phyloP scores from a whole-genome alignment of 2,113 vertebrate species.

The Lagopus muta region DNA sequence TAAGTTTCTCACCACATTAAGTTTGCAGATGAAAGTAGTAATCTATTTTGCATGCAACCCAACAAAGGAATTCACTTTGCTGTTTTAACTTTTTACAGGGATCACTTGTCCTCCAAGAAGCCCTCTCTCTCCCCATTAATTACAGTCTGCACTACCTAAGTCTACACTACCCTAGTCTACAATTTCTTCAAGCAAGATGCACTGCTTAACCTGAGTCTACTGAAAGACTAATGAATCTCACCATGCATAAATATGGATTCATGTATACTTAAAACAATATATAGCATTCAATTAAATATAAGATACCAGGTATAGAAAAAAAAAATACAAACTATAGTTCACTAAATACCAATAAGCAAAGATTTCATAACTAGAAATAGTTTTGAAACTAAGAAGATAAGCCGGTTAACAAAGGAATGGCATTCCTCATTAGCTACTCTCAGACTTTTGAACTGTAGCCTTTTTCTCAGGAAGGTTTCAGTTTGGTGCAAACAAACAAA shows the following conservation, averaged over 20 bases:
- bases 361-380: background rate
- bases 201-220: background rate
- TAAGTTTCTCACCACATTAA: background rate
- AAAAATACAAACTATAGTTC: background rate
- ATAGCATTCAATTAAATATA: background rate
- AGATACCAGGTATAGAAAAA: background rate
- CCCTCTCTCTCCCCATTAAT: background rate
- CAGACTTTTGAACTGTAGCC: background rate
- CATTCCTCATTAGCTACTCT: background rate
- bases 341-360: background rate
- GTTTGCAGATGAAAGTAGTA: background rate
- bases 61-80: background rate
- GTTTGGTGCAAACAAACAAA: background rate
- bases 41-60: fast-evolving
- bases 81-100: background rate
- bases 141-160: background rate
- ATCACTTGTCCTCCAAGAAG: background rate
- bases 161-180: background rate
- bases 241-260: background rate
- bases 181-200: background rate
- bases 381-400: background rate
- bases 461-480: background rate
- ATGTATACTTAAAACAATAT: background rate
- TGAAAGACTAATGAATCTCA: background rate
- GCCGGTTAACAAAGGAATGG: background rate